Percentiles rank a stretch among this genome's conserved stretches.
phyloP scores from a whole-genome alignment of 2,113 vertebrate genomes.

The Eudyptes chrysolophus region DNA sequence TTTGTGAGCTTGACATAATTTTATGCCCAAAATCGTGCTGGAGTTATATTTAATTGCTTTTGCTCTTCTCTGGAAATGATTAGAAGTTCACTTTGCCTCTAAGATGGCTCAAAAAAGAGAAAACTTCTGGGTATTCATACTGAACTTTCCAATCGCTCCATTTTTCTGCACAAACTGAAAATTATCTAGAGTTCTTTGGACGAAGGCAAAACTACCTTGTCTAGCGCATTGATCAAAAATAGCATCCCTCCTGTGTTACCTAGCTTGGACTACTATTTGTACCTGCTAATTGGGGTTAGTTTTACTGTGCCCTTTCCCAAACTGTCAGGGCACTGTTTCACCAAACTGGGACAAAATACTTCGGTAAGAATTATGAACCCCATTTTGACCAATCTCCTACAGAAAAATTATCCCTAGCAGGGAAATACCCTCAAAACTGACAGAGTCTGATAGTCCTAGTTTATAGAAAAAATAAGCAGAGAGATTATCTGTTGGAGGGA shows the following conservation, averaged over 20 bases:
- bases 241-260: not conserved
- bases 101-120: not conserved
- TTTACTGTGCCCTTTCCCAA: not conserved
- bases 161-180: not conserved
- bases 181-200: not conserved
- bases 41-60: constrained; percentile 4
- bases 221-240: not conserved
- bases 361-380: not conserved
- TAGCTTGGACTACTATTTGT: not conserved
- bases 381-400: not conserved
- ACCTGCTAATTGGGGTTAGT: not conserved
- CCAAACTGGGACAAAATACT: not conserved
- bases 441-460: not conserved
- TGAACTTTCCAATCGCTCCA: not conserved
- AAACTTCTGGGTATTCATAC: not conserved
- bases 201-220: not conserved
- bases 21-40: not conserved
- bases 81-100: not conserved
- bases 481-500: not conserved
- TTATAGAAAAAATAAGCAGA: not conserved
- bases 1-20: not conserved
- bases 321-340: not conserved
- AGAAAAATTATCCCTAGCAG: not conserved
- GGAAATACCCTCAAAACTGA: not conserved
- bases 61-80: not conserved